Evolutionary conservation across 1,140 invertebrate species (phyloP).

Genomic region (Cepaea nemoralis): DNA sequence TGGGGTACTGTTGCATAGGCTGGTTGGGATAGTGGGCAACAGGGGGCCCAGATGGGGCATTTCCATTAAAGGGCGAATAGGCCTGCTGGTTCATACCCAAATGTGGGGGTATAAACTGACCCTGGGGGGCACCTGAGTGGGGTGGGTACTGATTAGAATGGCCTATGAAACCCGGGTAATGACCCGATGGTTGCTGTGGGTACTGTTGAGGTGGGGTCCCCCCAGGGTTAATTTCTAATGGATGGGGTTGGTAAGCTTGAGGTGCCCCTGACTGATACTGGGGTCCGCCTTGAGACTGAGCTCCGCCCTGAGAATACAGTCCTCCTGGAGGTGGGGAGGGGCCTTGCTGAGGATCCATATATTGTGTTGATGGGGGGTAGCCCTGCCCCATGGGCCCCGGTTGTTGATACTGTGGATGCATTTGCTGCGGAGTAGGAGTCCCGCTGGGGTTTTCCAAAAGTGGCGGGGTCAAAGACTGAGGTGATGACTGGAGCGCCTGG

Average conservation of each 20-base stretch:
- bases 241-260: constrained; percentile 11
- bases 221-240: constrained; percentile 6
- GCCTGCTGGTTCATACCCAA: constrained; percentile 17
- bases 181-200: neutral
- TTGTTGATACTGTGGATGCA: neutral
- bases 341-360: neutral
- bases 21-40: constrained; percentile 5
- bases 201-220: constrained; percentile 16
- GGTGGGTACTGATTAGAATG: constrained; percentile 26
- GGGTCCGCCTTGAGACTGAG: neutral
- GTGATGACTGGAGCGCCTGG: constrained; percentile 13
- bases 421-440: constrained; percentile 23
- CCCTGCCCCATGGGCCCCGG: constrained; percentile 8
- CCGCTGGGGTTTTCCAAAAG: constrained; percentile 14
- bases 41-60: neutral
- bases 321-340: constrained; percentile 1
- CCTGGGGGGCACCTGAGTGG: constrained; percentile 14
- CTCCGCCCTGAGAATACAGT: neutral
- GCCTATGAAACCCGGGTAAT: constrained; percentile 18
- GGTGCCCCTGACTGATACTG: neutral
- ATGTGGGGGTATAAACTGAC: constrained; percentile 2
- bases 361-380: constrained; percentile 9
- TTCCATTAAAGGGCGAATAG: constrained; percentile 14
- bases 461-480: constrained; percentile 25
- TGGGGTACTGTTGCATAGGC: constrained; percentile 6